Conservation (phyloP, 2,113 vertebrate species). For the Rhegmatorhina hoffmannsi region DNA sequence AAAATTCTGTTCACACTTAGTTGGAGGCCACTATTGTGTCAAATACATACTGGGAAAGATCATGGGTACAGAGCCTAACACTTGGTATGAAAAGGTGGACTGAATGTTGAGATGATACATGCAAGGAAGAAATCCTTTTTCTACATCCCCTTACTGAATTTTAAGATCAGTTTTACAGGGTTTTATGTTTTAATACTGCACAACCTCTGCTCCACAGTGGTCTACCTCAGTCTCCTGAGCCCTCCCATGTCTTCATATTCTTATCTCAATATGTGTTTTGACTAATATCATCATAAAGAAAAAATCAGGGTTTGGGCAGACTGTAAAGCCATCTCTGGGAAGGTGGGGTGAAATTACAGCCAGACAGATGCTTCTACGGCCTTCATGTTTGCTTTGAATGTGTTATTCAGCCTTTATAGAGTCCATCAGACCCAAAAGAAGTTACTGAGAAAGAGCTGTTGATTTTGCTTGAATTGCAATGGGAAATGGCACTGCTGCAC, state of each 20-base stretch:
- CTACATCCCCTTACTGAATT: background rate
- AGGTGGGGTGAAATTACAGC: background rate
- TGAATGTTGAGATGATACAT: background rate
- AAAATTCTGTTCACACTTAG: background rate
- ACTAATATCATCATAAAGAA: background rate
- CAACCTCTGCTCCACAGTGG: background rate
- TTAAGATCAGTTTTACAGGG: background rate
- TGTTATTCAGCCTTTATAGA: background rate
- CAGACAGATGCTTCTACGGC: background rate
- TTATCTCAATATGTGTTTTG: background rate
- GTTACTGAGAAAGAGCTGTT: background rate
- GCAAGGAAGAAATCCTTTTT: background rate
- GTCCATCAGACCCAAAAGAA: background rate
- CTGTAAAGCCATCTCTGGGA: background rate
- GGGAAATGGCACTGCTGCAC: background rate
- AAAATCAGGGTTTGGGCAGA: background rate
- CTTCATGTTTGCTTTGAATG: background rate
- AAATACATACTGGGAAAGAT: background rate
- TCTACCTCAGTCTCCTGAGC: background rate
- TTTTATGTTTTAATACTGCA: background rate
- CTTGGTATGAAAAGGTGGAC: background rate
- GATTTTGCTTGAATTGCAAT: background rate
- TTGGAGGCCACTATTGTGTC: background rate
- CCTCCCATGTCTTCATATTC: background rate
- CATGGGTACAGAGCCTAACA: background rate